A percentile compares a stretch with the other conserved stretches of the same genome.
These are phyloP conservation scores for Oryzias javanicus DNA, from an alignment of 2,113 vertebrate species.

Conservation along the genomic window DNA sequence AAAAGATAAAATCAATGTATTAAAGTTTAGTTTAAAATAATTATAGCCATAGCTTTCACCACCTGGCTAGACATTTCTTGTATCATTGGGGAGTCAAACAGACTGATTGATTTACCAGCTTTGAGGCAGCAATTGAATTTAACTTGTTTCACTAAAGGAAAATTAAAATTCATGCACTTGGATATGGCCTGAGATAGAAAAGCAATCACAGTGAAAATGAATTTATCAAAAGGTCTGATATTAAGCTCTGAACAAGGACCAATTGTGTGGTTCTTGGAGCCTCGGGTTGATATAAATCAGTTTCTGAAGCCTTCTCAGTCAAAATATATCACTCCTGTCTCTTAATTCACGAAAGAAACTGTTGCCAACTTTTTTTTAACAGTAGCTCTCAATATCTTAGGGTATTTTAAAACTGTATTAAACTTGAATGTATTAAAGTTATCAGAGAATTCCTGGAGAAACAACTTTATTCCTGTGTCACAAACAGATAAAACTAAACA, in stretches of 20 bases:
- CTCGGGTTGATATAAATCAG: not conserved
- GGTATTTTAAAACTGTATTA: too few species aligned
- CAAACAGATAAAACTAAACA: too few species aligned
- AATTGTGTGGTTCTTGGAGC: not conserved
- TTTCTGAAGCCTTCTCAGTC: not conserved
- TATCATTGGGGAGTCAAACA: conserved; percentile 8
- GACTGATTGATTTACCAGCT: conserved; percentile 27
- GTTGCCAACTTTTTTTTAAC: too few species aligned
- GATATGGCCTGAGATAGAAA: conserved; percentile 17
- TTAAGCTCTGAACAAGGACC: conserved; percentile 5
- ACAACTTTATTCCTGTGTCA: too few species aligned
- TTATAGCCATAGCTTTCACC: conserved; percentile 2
- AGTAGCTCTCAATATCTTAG: too few species aligned
- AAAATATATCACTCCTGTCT: too few species aligned
- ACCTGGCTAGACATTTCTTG: conserved; percentile 32
- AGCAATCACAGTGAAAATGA: conserved; percentile 26
- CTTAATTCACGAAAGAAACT: too few species aligned
- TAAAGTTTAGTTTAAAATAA: not conserved
- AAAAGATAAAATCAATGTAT: too few species aligned
- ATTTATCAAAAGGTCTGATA: conserved; percentile 18
- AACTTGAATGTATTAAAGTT: too few species aligned
- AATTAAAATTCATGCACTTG: conserved; percentile 37
- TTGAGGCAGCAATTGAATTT: conserved; percentile 9
- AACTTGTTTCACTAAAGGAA: conserved; percentile 25
- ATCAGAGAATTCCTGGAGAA: too few species aligned